Conservation (phyloP, 2,888 invertebrate genomes). For the Watsonalla cultraria region DNA sequence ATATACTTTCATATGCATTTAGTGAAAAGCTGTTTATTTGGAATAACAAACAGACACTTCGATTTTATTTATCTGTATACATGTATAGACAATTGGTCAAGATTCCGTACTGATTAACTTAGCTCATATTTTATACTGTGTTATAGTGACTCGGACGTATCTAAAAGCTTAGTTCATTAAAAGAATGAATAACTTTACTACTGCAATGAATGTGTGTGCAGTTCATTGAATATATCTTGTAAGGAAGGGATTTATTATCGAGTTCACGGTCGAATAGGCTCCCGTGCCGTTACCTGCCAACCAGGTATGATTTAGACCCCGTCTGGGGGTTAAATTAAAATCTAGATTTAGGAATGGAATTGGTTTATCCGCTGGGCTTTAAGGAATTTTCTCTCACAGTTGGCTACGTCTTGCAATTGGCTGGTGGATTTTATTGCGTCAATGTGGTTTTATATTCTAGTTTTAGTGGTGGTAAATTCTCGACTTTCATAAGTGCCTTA, state of each 20-base stretch:
- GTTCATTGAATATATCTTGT: slow-evolving; percentile 39
- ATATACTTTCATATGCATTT: no score
- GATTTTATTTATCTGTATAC: no score
- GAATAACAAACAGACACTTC: no score
- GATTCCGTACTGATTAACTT: no score
- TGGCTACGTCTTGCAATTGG: background rate
- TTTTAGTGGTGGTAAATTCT: no score
- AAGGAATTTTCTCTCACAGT: background rate
- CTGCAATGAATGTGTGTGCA: slow-evolving; percentile 22
- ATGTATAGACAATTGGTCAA: no score
- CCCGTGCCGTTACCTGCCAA: slow-evolving; percentile 46
- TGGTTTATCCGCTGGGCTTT: background rate
- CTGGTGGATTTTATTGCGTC: background rate
- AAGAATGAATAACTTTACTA: background rate
- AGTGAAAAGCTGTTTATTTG: no score
- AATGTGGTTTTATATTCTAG: no score
- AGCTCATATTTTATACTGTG: no score
- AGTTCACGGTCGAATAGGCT: slow-evolving; percentile 44
- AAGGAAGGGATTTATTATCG: slow-evolving; percentile 59
- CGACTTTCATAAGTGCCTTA: no score
- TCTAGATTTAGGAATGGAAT: slow-evolving; percentile 17
- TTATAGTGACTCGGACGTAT: no score
- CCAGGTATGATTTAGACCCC: slow-evolving; percentile 57
- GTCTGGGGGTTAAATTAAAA: slow-evolving; percentile 51
- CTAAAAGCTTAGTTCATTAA: background rate